Base-by-base conservation (phyloP, 2,888 invertebrate genomes). In the Encarsia formosa region DNA sequence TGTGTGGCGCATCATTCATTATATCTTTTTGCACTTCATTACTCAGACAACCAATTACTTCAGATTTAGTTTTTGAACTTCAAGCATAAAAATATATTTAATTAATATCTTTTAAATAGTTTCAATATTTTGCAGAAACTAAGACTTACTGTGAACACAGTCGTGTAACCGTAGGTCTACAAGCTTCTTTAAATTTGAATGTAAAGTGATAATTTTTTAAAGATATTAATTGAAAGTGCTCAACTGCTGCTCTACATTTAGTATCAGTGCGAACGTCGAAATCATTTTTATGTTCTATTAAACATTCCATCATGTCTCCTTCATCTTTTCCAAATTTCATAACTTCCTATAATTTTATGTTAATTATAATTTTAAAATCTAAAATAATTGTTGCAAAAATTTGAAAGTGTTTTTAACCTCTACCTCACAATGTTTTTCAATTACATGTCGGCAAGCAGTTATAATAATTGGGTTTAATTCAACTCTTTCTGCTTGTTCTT, bases 191-290 rank as follows among this genome's bases (percentile, higher is more conserved):
- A 73, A 99, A 98, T 73, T 92, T 92, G 65, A 87, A 88, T 1
- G 90, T 91, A 71, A 97, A 98, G 65, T 87, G 87, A 74, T 92
- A 95, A 75, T 93, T 92, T 73, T 95, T 92, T 59, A 98, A 73
- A 3, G 92, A 88, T 56, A 96, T 88, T 55, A 99, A 78, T 76
- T 99, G 98, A 69, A 96, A 95, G 77, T 99, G 98, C 76, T 98
- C 97, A 43, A 99, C 88, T 55, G 94, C 93, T 31, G 91, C 90
- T 58, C 88, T 81, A 74, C 98, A 98, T 73, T 94, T 92, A 56
- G 76, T 77, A 68, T 88, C 87, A 16, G 83, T 79, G 64, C 87
- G 84, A 66, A 92, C 82, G 65, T 88, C 84, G 5, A 86, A 83
- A 64, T 91, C 87, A 72, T 92, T 92, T 76, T 97, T 98, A 71